A percentile compares a stretch with the other conserved stretches of the same genome.
Conservation (phyloP, 2,113 vertebrate species). For the Halichoerus grypus region DNA sequence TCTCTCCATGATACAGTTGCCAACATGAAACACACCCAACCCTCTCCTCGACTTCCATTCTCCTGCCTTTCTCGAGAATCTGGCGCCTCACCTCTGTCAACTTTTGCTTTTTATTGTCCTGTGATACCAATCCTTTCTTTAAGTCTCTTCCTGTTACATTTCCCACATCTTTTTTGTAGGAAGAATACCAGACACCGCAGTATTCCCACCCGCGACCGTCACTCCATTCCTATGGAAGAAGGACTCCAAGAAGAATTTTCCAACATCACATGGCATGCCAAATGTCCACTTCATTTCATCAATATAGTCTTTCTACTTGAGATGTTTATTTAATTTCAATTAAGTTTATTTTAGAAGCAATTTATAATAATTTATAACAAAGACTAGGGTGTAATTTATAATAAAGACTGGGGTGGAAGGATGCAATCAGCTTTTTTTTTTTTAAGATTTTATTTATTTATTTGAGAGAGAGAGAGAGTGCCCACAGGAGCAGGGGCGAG, state of each 20-base stretch:
- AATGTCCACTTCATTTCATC: neutral
- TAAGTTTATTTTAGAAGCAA: neutral
- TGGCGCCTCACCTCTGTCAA: neutral
- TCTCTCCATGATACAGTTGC: neutral
- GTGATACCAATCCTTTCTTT: neutral
- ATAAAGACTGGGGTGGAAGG: neutral
- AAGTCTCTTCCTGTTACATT: neutral
- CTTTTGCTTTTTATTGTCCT: neutral
- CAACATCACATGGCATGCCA: no score
- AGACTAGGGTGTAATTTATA: neutral
- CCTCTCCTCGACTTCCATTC: neutral
- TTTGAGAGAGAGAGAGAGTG: neutral
- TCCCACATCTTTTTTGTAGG: neutral
- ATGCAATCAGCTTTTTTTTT: neutral
- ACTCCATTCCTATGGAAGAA: neutral
- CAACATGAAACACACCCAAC: no score
- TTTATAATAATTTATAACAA: neutral
- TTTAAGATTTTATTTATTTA: neutral
- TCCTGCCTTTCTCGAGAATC: neutral
- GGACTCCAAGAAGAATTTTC: neutral
- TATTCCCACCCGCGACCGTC: neutral
- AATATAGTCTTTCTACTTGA: neutral
- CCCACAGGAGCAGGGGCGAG: neutral
- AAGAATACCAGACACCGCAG: fast-evolving
- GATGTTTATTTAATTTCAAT: neutral